Evolutionary conservation across 92 coral and sea anemone genomes (phyloP), one percentile per base, ranked within the genome.

Genomic region (Zoanthus gigantus): DNA sequence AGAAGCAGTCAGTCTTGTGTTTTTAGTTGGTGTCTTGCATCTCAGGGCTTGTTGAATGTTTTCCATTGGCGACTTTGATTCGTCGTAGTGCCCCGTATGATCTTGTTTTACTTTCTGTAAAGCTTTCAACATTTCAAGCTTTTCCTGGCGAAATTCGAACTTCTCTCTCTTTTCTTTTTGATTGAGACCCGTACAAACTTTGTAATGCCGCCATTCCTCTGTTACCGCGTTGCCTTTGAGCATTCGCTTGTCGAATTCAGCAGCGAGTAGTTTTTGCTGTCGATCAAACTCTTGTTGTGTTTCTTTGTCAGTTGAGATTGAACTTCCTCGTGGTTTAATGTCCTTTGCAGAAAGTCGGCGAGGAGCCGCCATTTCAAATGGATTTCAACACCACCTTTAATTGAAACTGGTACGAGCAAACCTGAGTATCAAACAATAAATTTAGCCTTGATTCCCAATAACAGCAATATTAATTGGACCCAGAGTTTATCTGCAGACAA

Each of bases 1-100:
- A 1, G 94, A 93, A 16, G 87, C 94, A 50, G 82, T 66, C 34
- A 93, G 50, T 15, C 94, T 89, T 15, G 96, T 84, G 65, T 88
- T 86, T 79, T 89, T 89, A 0, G 69, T 77, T 2, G 98, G 98
- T 18, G 96, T 93, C 81, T 57, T 84, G 77, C 84, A 73, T 48
- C 91, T 92, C 4, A 95, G 82, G 0, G 98, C 98, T 29, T 90
- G 67, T 75, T 95, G 96, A 42, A 95, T 95, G 46, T 95, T 95
- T 83, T 93, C 94, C 77, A 95, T 83, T 13, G 96, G 94, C 17
- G 93, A 85, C 57, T 93, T 93, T 2, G 95, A 76, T 1, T 79
- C 96, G 47, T 95, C 98, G 42, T 93, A 95, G 84, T 95, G 96
- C 1, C 98, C 98, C 29, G 98, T 93, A 69, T 89, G 86, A 23